Base-by-base conservation (phyloP, 2,888 invertebrate species). In the Andricus curvator region DNA sequence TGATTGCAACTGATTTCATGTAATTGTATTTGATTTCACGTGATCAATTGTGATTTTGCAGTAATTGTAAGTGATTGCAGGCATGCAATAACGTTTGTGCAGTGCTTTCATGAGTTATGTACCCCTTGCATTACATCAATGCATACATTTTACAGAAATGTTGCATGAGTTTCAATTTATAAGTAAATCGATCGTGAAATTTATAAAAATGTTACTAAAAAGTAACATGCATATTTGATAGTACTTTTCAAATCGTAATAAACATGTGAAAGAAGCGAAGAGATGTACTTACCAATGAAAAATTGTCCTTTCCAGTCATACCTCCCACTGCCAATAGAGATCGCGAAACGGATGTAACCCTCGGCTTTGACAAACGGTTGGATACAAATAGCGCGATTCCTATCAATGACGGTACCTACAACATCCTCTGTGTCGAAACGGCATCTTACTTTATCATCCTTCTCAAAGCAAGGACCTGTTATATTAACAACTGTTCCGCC, bases 401-500 rank as follows among this genome's bases (percentile, higher is more conserved):
- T 94, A 88, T 96, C 96, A 1, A 97, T 95, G 66, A 96, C 96
- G 79, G 95, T 96, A 4, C 97, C 98, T 15, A 95, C 92, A 0
- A 98, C 97, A 81, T 96, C 95, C 85, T 96, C 96, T 0, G 96
- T 96, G 89, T 98, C 97, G 89, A 98, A 98, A 85, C 96, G 95
- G 89, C 98, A 98, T 78, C 95, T 95, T 74, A 99, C 95, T 85
- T 96, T 95, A 87, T 97, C 96, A 1, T 94, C 94, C 0, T 95
- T 95, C 85, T 96, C 94, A 91, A 99, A 97, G 91, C 99, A 99
- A 3, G 99, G 98, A 0, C 99, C 99, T 0, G 99, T 98, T 81
- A 99, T 97, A 91, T 99, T 99, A 62, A 99, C 98, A 78, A 99
- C 96, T 0, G 98, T 97, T 2, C 99, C 99, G 4, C 99, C 99